phyloP scores from a whole-genome alignment of 2,797 vertebrate genomes.

The Selene dorsalis region DNA sequence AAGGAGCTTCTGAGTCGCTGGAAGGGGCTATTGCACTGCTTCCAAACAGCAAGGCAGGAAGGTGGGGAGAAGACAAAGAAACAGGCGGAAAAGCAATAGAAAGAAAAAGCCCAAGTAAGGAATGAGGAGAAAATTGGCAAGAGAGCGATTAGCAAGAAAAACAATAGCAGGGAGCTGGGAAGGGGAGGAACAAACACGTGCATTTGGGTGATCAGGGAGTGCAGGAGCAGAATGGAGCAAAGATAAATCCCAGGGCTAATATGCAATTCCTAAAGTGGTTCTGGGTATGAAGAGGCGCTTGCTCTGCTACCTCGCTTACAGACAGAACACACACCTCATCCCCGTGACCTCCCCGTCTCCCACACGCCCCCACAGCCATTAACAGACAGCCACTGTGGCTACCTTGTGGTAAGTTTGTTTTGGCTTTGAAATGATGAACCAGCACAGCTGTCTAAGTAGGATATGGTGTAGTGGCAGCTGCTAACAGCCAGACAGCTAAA shows the following conservation, averaged over 20 bases:
- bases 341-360: constrained; percentile 43
- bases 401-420: constrained; percentile 76
- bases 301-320: constrained; percentile 20
- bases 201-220: constrained; percentile 50
- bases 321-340: constrained; percentile 34
- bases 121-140: constrained; percentile 63
- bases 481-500: constrained; percentile 68
- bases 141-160: constrained; percentile 61
- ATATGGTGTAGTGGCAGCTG: constrained; percentile 85
- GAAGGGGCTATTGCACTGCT: constrained; percentile 54
- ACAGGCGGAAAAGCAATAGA: constrained; percentile 29
- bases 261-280: constrained; percentile 30
- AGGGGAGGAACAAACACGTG: constrained; percentile 50
- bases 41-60: constrained; percentile 55
- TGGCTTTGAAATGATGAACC: constrained; percentile 79
- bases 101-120: constrained; percentile 46
- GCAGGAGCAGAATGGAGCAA: constrained; percentile 34
- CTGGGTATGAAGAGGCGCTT: constrained; percentile 22
- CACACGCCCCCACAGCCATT: constrained; percentile 55
- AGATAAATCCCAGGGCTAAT: constrained; percentile 47
- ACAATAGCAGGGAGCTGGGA: constrained; percentile 55
- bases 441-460: constrained; percentile 87
- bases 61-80: constrained; percentile 46
- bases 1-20: constrained; percentile 51
- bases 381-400: constrained; percentile 65